Conservation (phyloP, 1,140 invertebrate species). For the Armadillidium nasatum region DNA sequence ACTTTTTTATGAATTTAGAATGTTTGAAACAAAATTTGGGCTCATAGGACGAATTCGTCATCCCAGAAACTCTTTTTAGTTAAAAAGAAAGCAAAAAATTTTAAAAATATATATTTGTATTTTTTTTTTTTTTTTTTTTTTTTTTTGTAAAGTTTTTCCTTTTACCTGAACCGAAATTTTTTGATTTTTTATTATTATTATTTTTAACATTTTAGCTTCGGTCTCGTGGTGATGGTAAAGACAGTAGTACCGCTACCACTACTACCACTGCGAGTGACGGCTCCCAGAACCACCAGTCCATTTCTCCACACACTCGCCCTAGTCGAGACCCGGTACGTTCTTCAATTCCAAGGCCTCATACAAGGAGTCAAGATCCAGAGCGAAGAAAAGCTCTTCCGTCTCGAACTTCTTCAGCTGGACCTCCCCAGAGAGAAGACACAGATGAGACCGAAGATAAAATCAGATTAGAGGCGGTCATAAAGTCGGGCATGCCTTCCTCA, state of each 20-base stretch:
- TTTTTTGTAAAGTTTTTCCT: too few species aligned
- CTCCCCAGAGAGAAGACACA: conserved; percentile 18
- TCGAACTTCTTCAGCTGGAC: background rate
- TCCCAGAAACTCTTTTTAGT: too few species aligned
- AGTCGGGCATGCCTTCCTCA: background rate
- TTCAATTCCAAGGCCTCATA: background rate
- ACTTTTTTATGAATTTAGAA: too few species aligned
- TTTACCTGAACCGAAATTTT: too few species aligned
- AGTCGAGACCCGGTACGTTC: conserved; percentile 24
- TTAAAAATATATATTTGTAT: too few species aligned
- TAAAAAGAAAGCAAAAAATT: too few species aligned
- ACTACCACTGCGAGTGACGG: conserved; percentile 29
- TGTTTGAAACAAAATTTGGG: too few species aligned
- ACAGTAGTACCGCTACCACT: conserved; percentile 39
- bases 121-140: too few species aligned
- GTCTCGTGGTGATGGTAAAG: conserved; percentile 40
- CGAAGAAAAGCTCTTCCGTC: background rate
- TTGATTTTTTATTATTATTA: too few species aligned
- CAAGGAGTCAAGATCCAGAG: background rate
- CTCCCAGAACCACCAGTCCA: conserved; percentile 13
- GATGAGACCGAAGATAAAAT: background rate
- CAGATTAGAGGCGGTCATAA: background rate
- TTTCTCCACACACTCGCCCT: background rate
- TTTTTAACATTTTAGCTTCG: conserved; percentile 14
- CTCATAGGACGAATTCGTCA: too few species aligned